Evolutionary conservation across 2,888 invertebrate species (phyloP).

Genomic region (Oxytorus armatus): DNA sequence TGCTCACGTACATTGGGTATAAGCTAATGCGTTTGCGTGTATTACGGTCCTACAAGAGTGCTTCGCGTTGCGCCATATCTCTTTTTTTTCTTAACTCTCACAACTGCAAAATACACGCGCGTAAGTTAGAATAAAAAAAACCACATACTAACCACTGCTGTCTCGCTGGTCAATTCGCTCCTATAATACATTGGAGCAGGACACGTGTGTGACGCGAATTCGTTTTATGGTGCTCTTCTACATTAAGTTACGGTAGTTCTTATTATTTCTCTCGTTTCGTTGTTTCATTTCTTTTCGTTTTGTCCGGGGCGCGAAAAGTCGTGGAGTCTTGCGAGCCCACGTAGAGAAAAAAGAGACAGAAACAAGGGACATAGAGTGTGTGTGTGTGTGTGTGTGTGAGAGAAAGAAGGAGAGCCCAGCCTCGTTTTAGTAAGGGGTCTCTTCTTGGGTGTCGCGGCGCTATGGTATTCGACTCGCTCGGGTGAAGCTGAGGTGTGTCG

Average conservation of each 20-base stretch:
- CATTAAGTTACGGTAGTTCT: not conserved
- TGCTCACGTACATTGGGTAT: constrained; percentile 50
- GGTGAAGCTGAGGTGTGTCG: constrained; percentile 65
- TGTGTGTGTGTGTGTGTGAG: constrained; percentile 76
- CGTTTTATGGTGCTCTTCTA: constrained; percentile 65
- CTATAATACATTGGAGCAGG: constrained; percentile 22
- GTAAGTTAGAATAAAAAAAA: not conserved
- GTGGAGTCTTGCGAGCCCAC: constrained; percentile 1
- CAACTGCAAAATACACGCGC: constrained; percentile 8
- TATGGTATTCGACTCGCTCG: constrained; percentile 64
- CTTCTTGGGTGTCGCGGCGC: constrained; percentile 59
- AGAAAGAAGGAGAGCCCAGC: constrained; percentile 55
- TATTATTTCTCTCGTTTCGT: not conserved
- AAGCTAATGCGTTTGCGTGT: too few species aligned
- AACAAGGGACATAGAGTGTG: too few species aligned
- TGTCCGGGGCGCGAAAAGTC: too few species aligned
- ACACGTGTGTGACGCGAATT: constrained; percentile 56
- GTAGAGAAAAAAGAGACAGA: constrained; percentile 51
- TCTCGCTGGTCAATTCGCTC: constrained; percentile 20
- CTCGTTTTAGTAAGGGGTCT: constrained; percentile 62
- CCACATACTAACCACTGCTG: not conserved
- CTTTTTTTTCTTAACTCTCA: constrained; percentile 9
- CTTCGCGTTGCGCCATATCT: constrained; percentile 25
- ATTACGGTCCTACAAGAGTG: constrained; percentile 8
- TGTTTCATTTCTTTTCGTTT: not conserved